Evolutionary conservation across 2,888 invertebrate species (phyloP), one percentile per base, ranked within the genome.

Genomic region (Chironomus riparius): DNA sequence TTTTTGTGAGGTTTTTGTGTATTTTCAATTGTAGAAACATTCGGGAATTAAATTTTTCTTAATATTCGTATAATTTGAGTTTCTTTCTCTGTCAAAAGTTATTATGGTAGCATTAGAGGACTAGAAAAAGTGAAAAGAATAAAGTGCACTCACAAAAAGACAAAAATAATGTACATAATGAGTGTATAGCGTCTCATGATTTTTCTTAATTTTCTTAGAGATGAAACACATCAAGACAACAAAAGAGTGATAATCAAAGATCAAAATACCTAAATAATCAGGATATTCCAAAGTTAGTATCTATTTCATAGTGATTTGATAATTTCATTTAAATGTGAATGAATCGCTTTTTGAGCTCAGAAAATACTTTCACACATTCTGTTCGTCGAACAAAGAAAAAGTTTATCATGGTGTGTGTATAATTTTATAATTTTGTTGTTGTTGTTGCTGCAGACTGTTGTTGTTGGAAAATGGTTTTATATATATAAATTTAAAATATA

Each of bases 321-420:
- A 56, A 56, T 56, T 56, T 56, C 56, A 56, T 18, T 38, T 38
- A 38, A 38, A 38, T 56, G 56, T 18, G 15, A 56, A 56, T 56
- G n/a, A 56, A 15, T 56, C 56, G 56, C 56, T 38, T 38, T 38
- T 38, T 38, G 10, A 38, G 38, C 38, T 38, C 38, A 38, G 10
- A 38, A 38, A 38, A 65, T 65, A 65, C 65, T 65, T 62, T 62
- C 62, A 21, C 62, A 62, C 62, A 21, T 21, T 18, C 22, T 62
- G 6, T 71, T 71, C 56, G 48, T 12, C 24, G 71, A 71, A 71
- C 71, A 71, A 71, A 71, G 71, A 71, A 50, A 47, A 18, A 56
- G 56, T 48, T 22, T 48, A 50, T 71, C 13, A 10, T 10, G 13
- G 21, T 50, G 71, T 71, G 71, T 56, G 21, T 56, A n/a, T 50